A percentile compares a stretch with the other conserved stretches of the same genome.
Evolutionary conservation across 2,797 vertebrate genomes (phyloP).

Genomic region (Ctenochaetus hawaiiensis): DNA sequence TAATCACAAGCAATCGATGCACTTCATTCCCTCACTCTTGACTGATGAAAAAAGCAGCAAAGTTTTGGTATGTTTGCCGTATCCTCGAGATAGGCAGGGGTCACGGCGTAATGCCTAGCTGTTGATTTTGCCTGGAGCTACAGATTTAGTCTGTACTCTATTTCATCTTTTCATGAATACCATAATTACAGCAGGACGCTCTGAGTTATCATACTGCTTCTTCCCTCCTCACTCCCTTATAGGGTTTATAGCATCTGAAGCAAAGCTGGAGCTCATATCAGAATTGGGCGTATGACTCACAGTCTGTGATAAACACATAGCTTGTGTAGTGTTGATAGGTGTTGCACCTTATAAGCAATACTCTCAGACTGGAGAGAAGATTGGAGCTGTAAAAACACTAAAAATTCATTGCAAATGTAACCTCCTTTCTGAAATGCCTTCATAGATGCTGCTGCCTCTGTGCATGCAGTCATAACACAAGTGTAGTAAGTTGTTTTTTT

Average conservation of each 20-base stretch:
- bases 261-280: constrained; percentile 54
- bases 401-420: constrained; percentile 60
- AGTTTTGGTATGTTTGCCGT: constrained; percentile 88
- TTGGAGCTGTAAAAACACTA: constrained; percentile 60
- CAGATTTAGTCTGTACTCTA: constrained; percentile 82
- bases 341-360: constrained; percentile 48
- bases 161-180: constrained; percentile 87
- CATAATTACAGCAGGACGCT: constrained; percentile 77
- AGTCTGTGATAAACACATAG: constrained; percentile 63
- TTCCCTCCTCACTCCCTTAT: constrained; percentile 47
- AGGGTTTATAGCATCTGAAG: constrained; percentile 59
- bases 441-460: neutral
- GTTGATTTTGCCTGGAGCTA: constrained; percentile 88
- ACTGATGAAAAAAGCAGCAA: constrained; percentile 80
- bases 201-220: constrained; percentile 80
- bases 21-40: constrained; percentile 97
- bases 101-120: constrained; percentile 87
- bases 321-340: constrained; percentile 54
- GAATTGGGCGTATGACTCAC: constrained; percentile 50
- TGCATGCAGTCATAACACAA: constrained; percentile 38
- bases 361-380: constrained; percentile 49
- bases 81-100: constrained; percentile 86
- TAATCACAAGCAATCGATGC: constrained; percentile 98
- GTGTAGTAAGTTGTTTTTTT: constrained; percentile 43
- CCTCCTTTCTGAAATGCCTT: constrained; percentile 23